These are phyloP conservation scores for Drosophila funebris DNA, from an alignment of 1,140 invertebrate genomes.

Conservation along the genomic window DNA sequence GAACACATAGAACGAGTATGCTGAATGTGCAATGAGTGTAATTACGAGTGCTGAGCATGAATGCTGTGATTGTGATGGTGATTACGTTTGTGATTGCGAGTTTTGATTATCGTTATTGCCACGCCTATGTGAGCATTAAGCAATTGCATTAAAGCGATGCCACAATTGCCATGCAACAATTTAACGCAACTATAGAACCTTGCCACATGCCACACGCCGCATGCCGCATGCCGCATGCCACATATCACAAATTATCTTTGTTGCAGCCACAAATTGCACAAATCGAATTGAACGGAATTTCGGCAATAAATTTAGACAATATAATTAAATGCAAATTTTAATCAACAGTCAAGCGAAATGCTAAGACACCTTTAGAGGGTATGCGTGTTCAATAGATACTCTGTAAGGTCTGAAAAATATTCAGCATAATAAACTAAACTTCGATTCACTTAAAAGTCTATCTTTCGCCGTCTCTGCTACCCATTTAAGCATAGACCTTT, in stretches of 20 bases:
- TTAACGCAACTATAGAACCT: slow-evolving; percentile 3
- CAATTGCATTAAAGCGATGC: slow-evolving; percentile 46
- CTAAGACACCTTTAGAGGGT: neutral
- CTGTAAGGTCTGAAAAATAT: neutral
- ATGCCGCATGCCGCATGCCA: neutral
- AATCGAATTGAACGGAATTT: slow-evolving; percentile 54
- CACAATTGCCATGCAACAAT: slow-evolving; percentile 25
- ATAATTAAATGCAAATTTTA: slow-evolving; percentile 78
- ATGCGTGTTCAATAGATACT: neutral
- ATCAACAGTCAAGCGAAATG: slow-evolving; percentile 39
- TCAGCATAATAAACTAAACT: neutral
- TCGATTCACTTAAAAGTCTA: neutral
- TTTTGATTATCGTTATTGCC: slow-evolving; percentile 24
- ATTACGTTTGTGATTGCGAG: slow-evolving; percentile 25
- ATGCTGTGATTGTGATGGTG: neutral
- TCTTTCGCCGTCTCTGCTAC: neutral
- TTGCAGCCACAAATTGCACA: slow-evolving; percentile 62
- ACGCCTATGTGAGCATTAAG: slow-evolving; percentile 31
- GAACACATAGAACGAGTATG: neutral
- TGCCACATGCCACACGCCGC: neutral
- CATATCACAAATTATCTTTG: slow-evolving; percentile 45
- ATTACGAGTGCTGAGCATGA: slow-evolving; percentile 12
- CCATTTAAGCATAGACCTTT: neutral
- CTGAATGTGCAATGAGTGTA: slow-evolving; percentile 23
- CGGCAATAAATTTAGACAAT: slow-evolving; percentile 40